phyloP scores from a whole-genome alignment of 2,797 vertebrate genomes.

The Pipistrellus kuhlii region DNA sequence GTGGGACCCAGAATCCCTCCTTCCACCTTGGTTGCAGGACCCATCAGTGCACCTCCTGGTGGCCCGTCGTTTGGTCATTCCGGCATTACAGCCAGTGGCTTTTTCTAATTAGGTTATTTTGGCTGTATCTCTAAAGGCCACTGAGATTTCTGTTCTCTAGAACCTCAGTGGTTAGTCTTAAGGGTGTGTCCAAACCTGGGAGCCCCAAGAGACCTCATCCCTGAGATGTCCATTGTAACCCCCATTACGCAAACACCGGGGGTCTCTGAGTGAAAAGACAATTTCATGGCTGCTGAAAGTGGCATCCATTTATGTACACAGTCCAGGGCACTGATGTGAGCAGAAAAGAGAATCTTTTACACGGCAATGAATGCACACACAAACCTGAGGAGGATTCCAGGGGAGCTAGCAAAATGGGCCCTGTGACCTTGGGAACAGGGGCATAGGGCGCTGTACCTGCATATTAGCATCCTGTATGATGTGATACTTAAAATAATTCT shows the following conservation, averaged over 20 bases:
- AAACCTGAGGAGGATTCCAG: not conserved
- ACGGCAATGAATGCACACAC: not conserved
- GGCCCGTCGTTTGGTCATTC: too few relatives aligned
- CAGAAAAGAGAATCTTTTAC: constrained; percentile 69
- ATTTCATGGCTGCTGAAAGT: not conserved
- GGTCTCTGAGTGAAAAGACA: not conserved
- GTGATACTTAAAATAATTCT: constrained; percentile 37
- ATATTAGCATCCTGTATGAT: not conserved
- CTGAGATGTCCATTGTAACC: not conserved
- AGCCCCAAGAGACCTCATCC: not conserved
- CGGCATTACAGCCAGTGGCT: too few relatives aligned
- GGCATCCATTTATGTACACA: constrained; percentile 60
- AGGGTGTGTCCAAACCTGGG: not conserved
- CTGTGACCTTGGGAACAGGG: constrained; percentile 25
- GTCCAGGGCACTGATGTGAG: constrained; percentile 53
- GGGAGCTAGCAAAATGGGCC: not conserved
- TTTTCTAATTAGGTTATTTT: not conserved
- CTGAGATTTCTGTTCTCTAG: not conserved
- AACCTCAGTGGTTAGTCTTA: not conserved
- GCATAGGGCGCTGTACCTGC: not conserved
- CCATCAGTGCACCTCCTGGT: too few relatives aligned
- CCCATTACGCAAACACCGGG: not conserved
- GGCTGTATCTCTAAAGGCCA: not conserved
- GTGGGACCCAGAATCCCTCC: too few relatives aligned
- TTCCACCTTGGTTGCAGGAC: too few relatives aligned